Conservation (phyloP, 2,113 vertebrate species). For the Megaptera novaeangliae region DNA sequence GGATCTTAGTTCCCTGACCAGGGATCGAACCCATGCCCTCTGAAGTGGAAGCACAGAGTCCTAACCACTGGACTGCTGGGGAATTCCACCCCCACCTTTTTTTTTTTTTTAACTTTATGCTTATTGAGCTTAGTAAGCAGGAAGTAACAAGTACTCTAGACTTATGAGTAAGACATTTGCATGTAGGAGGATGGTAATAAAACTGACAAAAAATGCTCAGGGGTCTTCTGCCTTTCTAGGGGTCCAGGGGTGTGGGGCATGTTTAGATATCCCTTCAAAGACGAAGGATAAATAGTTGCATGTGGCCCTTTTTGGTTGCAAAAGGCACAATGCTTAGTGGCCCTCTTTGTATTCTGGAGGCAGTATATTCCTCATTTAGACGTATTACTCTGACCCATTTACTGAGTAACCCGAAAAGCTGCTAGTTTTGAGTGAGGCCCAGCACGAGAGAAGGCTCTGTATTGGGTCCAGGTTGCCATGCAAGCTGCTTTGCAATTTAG, state of each 20-base stretch:
- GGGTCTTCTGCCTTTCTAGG: not conserved
- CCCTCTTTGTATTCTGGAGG: not conserved
- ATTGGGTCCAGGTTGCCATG: not conserved
- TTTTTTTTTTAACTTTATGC: not conserved
- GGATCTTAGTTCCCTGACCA: no score
- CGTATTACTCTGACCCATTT: not conserved
- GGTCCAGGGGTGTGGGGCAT: not conserved
- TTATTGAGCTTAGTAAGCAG: not conserved
- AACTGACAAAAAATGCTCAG: not conserved
- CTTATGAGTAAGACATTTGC: not conserved
- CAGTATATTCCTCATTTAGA: not conserved
- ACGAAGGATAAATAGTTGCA: not conserved
- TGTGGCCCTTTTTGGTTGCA: not conserved
- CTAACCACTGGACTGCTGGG: no score
- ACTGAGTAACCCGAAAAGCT: not conserved
- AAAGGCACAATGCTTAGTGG: not conserved
- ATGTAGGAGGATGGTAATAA: not conserved
- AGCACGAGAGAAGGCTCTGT: not conserved
- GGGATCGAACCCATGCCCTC: no score
- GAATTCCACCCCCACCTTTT: no score
- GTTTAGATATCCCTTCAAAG: not conserved
- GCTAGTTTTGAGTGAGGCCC: not conserved
- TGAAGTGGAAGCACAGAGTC: no score
- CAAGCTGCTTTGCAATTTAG: not conserved
- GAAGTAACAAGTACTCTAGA: not conserved